Conservation (phyloP, 2,113 vertebrate genomes). For the Petroica traversi region DNA sequence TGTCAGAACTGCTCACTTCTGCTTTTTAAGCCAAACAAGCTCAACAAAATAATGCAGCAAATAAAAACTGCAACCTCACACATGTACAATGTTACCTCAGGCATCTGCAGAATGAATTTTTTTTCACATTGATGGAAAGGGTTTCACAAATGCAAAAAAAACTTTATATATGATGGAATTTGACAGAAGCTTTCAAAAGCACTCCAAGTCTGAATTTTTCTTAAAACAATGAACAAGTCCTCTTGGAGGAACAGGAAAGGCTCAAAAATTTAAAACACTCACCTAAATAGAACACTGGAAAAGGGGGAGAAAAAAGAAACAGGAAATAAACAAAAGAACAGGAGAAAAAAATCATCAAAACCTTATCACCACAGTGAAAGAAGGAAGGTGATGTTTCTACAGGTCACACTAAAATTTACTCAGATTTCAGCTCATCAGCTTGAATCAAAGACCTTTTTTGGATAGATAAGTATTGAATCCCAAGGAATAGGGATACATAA, state of each 20-base stretch:
- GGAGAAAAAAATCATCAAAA: constrained; percentile 74
- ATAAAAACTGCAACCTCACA: constrained; percentile 59
- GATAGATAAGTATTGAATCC: not conserved
- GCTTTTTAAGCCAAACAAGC: constrained; percentile 74
- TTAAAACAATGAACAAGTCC: constrained; percentile 59
- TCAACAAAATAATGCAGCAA: constrained; percentile 64
- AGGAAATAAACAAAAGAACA: constrained; percentile 23
- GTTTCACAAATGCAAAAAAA: constrained; percentile 65
- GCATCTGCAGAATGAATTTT: constrained; percentile 58
- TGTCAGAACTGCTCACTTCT: constrained; percentile 47
- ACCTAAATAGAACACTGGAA: constrained; percentile 81
- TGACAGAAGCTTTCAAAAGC: constrained; percentile 64
- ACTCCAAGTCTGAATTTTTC: constrained; percentile 41
- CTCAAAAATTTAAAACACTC: constrained; percentile 72
- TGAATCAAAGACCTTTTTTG: not conserved
- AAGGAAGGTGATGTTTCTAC: constrained; percentile 12
- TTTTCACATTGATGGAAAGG: constrained; percentile 65
- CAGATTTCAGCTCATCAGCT: not conserved
- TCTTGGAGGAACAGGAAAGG: constrained; percentile 33
- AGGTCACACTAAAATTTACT: constrained; percentile 14
- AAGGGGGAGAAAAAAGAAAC: constrained; percentile 47
- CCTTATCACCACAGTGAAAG: constrained; percentile 17
- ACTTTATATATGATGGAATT: constrained; percentile 49
- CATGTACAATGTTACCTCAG: constrained; percentile 5
- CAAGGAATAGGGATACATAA: not conserved